These are phyloP conservation scores for Lithobates sylvaticus DNA, from an alignment of 2,797 vertebrate genomes.

Conservation along the genomic window DNA sequence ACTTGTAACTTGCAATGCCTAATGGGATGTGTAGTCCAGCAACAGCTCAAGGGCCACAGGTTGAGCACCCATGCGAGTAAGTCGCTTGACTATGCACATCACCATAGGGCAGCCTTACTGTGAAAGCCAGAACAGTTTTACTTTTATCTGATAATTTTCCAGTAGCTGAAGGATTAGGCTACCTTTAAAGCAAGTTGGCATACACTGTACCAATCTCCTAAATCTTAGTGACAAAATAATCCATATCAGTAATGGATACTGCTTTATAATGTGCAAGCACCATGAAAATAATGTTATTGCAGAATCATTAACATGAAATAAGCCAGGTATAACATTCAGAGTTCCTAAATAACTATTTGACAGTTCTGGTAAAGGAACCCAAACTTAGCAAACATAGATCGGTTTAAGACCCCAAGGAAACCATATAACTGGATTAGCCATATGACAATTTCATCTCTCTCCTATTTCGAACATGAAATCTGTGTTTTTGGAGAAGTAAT, in stretches of 20 bases:
- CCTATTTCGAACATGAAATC: constrained; percentile 49
- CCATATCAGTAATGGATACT: constrained; percentile 10
- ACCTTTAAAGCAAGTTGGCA: neutral
- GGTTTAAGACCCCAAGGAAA: constrained; percentile 45
- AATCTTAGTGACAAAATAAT: constrained; percentile 18
- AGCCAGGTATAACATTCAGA: neutral
- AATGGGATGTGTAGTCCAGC: too few species aligned
- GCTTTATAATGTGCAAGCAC: constrained; percentile 19
- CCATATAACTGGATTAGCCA: constrained; percentile 52
- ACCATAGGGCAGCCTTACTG: too few species aligned
- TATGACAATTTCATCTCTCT: constrained; percentile 49
- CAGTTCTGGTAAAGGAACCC: constrained; percentile 20
- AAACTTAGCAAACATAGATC: constrained; percentile 36
- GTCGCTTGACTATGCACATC: too few species aligned
- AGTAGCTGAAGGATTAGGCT: neutral
- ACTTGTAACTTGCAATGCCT: too few species aligned
- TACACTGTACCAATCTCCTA: neutral
- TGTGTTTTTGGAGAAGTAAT: constrained; percentile 47
- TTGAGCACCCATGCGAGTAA: too few species aligned
- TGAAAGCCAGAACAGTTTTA: too few species aligned
- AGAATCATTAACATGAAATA: constrained; percentile 35
- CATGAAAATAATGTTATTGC: constrained; percentile 36
- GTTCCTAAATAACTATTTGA: constrained; percentile 27
- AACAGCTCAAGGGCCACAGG: too few species aligned
- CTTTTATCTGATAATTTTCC: neutral